These are phyloP conservation scores for Drosophila kurseongensis DNA, from an alignment of 1,140 invertebrate species.

Conservation along the genomic window DNA sequence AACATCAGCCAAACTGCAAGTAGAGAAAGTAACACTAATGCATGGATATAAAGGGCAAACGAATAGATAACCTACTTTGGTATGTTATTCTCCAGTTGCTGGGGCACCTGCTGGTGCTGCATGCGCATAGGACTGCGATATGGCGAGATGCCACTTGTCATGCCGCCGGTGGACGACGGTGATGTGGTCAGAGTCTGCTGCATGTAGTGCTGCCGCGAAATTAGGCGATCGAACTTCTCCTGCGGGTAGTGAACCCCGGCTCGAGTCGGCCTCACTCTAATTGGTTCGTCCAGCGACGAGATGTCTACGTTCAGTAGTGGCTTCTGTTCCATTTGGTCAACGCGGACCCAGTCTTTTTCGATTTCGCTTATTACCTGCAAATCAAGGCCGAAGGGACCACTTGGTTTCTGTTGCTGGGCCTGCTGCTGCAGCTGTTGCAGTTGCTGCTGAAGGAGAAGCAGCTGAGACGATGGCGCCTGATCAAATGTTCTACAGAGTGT, in stretches of 20 bases:
- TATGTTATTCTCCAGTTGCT: conserved; percentile 60
- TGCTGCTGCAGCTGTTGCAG: conserved; percentile 61
- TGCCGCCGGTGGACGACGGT: conserved; percentile 37
- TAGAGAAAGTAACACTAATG: not conserved
- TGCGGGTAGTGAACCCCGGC: conserved; percentile 85
- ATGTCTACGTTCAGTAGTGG: conserved; percentile 85
- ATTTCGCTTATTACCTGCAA: conserved; percentile 88
- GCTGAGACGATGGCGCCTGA: conserved; percentile 64
- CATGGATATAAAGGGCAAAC: not conserved
- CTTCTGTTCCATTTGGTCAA: conserved; percentile 79
- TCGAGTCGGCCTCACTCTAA: conserved; percentile 83
- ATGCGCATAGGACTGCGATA: conserved; percentile 70
- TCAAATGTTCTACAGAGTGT: conserved; percentile 69
- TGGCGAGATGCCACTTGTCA: conserved; percentile 57
- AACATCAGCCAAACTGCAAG: conserved; percentile 71
- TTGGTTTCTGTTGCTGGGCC: conserved; percentile 66
- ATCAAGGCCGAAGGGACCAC: conserved; percentile 90
- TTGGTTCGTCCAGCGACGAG: conserved; percentile 86
- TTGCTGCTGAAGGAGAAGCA: conserved; percentile 65
- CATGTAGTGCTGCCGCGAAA: conserved; percentile 64
- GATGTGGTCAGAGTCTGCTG: conserved; percentile 46
- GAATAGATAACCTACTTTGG: conserved; percentile 54
- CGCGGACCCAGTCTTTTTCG: conserved; percentile 85
- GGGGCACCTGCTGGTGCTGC: conserved; percentile 39
- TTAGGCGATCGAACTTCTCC: conserved; percentile 85